phyloP scores from a whole-genome alignment of 2,797 vertebrate species.

The Thamnophis elegans region DNA sequence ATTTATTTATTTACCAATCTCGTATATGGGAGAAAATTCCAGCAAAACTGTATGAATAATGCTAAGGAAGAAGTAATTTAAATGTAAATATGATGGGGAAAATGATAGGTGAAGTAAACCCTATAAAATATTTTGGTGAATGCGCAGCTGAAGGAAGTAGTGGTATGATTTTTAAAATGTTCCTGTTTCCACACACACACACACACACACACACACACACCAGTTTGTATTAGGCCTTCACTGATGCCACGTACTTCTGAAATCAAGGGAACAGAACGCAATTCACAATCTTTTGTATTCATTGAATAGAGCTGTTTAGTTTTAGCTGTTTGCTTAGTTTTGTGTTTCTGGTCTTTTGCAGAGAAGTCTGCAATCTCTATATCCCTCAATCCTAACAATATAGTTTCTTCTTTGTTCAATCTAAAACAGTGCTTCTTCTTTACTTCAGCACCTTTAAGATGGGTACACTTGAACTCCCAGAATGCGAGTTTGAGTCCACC shows the following conservation, averaged over 20 bases:
- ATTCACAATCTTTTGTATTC: background rate
- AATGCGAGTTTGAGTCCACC: background rate
- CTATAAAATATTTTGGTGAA: slow-evolving; percentile 31
- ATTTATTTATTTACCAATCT: slow-evolving; percentile 33
- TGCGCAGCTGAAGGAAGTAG: slow-evolving; percentile 29
- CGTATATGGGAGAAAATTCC: slow-evolving; percentile 37
- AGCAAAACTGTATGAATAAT: slow-evolving; percentile 39
- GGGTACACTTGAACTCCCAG: background rate
- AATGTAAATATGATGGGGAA: slow-evolving; percentile 55
- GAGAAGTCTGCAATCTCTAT: background rate
- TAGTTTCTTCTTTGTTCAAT: background rate
- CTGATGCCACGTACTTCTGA: background rate
- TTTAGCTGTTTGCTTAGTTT: background rate
- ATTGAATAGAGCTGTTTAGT: background rate
- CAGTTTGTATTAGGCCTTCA: background rate
- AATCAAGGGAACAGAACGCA: background rate
- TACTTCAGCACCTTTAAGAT: background rate
- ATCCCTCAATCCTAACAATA: background rate
- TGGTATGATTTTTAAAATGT: slow-evolving; percentile 35
- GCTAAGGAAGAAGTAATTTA: slow-evolving; percentile 47
- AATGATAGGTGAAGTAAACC: slow-evolving; percentile 35
- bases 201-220: too few species aligned
- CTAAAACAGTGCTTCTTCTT: background rate
- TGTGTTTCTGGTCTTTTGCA: background rate
- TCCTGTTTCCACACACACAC: slow-evolving; percentile 9